phyloP scores from a whole-genome alignment of 2,888 invertebrate genomes.

The Drosophila pullipes region DNA sequence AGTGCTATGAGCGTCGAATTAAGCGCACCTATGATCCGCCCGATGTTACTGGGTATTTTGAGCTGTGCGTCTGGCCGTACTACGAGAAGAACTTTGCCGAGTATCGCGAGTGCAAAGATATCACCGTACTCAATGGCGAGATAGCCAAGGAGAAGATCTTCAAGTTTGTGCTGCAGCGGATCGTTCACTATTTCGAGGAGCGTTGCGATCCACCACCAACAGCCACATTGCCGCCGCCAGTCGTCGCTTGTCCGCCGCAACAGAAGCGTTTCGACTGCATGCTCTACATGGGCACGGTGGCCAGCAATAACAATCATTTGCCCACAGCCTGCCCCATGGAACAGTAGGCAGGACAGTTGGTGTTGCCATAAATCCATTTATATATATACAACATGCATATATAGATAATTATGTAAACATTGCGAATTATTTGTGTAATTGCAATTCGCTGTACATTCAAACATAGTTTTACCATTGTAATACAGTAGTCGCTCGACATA shows the following conservation, averaged over 20 bases:
- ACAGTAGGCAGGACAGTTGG: slow-evolving; percentile 59
- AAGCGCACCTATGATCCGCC: slow-evolving; percentile 92
- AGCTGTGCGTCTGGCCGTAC: slow-evolving; percentile 95
- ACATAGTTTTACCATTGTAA: slow-evolving; percentile 13
- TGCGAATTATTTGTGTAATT: slow-evolving; percentile 13
- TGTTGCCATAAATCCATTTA: background rate
- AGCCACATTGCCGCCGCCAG: slow-evolving; percentile 23
- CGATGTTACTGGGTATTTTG: slow-evolving; percentile 94
- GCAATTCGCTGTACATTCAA: slow-evolving; percentile 33
- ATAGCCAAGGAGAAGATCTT: slow-evolving; percentile 83
- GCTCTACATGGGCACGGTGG: slow-evolving; percentile 47
- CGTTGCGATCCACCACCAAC: slow-evolving; percentile 69
- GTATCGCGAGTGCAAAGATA: slow-evolving; percentile 83
- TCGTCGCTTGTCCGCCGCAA: slow-evolving; percentile 73
- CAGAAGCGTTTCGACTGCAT: slow-evolving; percentile 74
- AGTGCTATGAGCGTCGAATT: slow-evolving; percentile 88
- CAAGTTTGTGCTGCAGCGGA: slow-evolving; percentile 82
- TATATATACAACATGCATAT: background rate
- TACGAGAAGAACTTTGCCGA: slow-evolving; percentile 88
- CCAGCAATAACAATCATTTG: slow-evolving; percentile 55
- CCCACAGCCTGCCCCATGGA: slow-evolving; percentile 81
- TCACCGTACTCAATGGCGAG: slow-evolving; percentile 84
- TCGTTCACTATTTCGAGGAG: slow-evolving; percentile 81
- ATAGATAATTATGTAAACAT: slow-evolving; percentile 1
- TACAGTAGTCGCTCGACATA: slow-evolving; percentile 3